Percentiles rank a stretch among this genome's conserved stretches.
These are phyloP conservation scores for Amphiura filiformis DNA, from an alignment of 35 echinoderm and acorn worm species.

Conservation along the genomic window DNA sequence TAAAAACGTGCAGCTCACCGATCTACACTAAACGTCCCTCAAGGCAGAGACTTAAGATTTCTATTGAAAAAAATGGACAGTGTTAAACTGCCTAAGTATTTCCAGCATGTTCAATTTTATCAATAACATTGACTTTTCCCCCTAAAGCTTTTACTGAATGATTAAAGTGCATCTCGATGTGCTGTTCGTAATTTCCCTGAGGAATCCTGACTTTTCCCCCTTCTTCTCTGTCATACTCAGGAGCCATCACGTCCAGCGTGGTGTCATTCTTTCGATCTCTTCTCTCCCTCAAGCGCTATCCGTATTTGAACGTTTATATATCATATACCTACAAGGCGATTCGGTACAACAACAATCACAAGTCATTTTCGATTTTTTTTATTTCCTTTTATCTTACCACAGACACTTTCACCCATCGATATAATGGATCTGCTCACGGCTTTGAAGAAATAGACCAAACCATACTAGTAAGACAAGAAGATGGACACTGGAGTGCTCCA, in stretches of 20 bases:
- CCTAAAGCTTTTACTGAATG: too few species aligned
- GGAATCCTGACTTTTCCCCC: background rate
- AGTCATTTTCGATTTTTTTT: slow-evolving; percentile 15
- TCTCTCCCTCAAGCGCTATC: background rate
- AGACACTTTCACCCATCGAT: slow-evolving; percentile 68
- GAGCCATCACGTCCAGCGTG: background rate
- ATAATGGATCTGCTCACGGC: slow-evolving; percentile 48
- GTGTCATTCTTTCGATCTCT: background rate
- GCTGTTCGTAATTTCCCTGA: background rate
- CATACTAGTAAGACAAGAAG: slow-evolving; percentile 75
- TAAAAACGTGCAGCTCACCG: too few species aligned
- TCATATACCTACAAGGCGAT: background rate
- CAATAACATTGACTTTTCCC: too few species aligned
- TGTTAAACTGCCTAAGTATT: too few species aligned
- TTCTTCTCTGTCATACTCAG: background rate
- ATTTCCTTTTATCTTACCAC: slow-evolving; percentile 12
- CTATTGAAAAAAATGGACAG: too few species aligned
- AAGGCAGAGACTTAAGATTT: too few species aligned
- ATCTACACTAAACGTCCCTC: too few species aligned
- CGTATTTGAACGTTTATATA: background rate
- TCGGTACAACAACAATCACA: background rate
- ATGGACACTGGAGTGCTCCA: slow-evolving; percentile 92
- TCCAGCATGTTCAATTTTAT: too few species aligned
- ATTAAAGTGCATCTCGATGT: too few species aligned
- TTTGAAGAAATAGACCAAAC: slow-evolving; percentile 37